Conservation (phyloP, 1,140 invertebrate genomes). For the Drosophila takahashii region DNA sequence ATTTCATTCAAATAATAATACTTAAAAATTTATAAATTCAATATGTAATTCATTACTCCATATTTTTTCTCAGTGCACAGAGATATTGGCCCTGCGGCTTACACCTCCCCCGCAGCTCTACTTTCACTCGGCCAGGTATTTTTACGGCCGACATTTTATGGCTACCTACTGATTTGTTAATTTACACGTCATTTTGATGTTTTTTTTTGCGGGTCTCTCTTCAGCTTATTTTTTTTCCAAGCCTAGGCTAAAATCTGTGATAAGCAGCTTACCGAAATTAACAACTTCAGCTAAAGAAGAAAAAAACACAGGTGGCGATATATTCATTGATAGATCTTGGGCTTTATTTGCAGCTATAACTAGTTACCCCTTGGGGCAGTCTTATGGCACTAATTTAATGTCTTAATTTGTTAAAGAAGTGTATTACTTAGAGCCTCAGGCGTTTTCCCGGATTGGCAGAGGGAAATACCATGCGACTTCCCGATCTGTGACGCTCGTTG, state of each 20-base stretch:
- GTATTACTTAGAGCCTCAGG: constrained; percentile 24
- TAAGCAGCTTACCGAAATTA: constrained; percentile 70
- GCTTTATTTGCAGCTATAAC: constrained; percentile 61
- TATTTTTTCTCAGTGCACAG: too few species aligned
- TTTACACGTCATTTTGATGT: constrained; percentile 66
- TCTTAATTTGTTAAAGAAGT: constrained; percentile 53
- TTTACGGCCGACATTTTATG: constrained; percentile 68
- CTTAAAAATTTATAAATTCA: too few species aligned
- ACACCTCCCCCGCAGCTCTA: constrained; percentile 31
- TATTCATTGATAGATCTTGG: constrained; percentile 47
- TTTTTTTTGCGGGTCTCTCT: constrained; percentile 18
- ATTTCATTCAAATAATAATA: too few species aligned
- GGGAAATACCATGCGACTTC: constrained; percentile 63
- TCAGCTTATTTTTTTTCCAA: constrained; percentile 17
- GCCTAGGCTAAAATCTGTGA: constrained; percentile 49
- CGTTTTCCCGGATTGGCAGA: constrained; percentile 32
- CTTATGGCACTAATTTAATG: constrained; percentile 65
- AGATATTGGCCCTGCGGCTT: not conserved
- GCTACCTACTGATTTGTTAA: constrained; percentile 64
- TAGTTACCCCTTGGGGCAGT: constrained; percentile 51
- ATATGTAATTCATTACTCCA: too few species aligned
- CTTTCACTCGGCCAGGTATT: constrained; percentile 63
- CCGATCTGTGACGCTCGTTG: constrained; percentile 54
- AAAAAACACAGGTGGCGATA: constrained; percentile 12
- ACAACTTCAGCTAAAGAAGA: constrained; percentile 31